These are phyloP conservation scores for Pristionchus fissidentatus DNA, from an alignment of 2,888 invertebrate species.

Conservation along the genomic window DNA sequence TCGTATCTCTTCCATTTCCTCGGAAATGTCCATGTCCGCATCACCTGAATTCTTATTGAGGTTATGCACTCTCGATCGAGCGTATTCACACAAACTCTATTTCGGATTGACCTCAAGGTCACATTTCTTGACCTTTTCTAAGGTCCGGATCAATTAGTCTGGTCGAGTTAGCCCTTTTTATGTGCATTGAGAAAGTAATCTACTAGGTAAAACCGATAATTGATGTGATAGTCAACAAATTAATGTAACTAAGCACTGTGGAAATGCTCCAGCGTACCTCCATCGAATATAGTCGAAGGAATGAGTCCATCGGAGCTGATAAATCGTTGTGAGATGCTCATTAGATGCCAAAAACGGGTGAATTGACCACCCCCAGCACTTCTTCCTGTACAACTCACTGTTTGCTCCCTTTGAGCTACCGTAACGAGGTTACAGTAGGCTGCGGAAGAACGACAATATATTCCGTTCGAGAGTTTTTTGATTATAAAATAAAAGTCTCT, in stretches of 20 bases:
- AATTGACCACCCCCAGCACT: not conserved
- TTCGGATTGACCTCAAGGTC: not conserved
- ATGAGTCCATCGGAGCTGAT: conserved; percentile 46
- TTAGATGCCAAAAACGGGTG: not conserved
- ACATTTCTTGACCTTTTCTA: not conserved
- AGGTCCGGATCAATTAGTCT: not conserved
- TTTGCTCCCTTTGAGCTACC: not conserved
- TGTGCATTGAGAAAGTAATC: not conserved
- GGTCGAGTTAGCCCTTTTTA: no score
- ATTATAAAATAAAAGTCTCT: not conserved
- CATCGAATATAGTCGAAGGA: conserved; percentile 42
- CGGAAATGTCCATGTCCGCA: conserved; percentile 66
- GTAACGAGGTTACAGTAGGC: no score
- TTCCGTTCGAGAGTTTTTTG: not conserved
- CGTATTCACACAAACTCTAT: not conserved
- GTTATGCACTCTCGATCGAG: not conserved
- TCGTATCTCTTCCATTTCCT: conserved; percentile 70
- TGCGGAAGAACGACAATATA: no score
- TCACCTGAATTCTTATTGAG: conserved; percentile 52
- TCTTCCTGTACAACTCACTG: conserved; percentile 40
- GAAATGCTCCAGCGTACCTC: not conserved
- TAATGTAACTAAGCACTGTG: not conserved
- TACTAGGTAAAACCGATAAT: not conserved
- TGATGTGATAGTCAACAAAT: not conserved
- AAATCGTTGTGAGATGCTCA: conserved; percentile 31